Evolutionary conservation across 2,797 vertebrate species (phyloP).

Genomic region (Sciurus vulgaris): DNA sequence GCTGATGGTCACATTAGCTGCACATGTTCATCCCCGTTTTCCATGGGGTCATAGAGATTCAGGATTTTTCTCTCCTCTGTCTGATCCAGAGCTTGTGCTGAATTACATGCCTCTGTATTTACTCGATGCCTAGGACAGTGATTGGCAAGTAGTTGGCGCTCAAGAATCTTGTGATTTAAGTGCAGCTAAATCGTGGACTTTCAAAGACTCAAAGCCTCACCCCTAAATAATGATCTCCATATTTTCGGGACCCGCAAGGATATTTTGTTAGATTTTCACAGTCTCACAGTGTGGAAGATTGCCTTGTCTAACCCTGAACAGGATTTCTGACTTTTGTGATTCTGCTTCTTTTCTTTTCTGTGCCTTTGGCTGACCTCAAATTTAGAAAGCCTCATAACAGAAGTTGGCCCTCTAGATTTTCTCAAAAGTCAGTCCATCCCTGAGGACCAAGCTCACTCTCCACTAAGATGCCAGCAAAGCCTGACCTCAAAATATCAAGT

Average conservation of each 20-base stretch:
- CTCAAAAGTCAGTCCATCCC: conserved; percentile 29
- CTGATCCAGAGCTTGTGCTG: not conserved
- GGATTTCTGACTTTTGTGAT: not conserved
- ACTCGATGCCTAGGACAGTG: not conserved
- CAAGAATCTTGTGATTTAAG: not conserved
- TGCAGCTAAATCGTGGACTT: not conserved
- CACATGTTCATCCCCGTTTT: not conserved
- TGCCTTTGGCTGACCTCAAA: conserved; percentile 42
- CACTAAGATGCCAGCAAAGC: not conserved
- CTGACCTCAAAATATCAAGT: not conserved
- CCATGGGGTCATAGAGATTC: not conserved
- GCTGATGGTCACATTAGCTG: not conserved
- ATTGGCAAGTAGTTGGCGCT: not conserved
- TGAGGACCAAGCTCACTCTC: not conserved
- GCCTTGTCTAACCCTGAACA: not conserved
- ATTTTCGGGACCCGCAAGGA: not conserved
- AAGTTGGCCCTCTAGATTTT: conserved; percentile 43
- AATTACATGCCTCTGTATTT: not conserved
- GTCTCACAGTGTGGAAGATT: not conserved
- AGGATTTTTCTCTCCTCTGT: not conserved
- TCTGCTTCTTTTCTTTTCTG: conserved; percentile 12
- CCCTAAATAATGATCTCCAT: not conserved
- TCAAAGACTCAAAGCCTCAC: not conserved
- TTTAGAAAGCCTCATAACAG: conserved; percentile 42
- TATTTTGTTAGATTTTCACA: not conserved